Base-by-base conservation (phyloP, 2,797 vertebrate species). In the Enteromius unitaeniatus region DNA sequence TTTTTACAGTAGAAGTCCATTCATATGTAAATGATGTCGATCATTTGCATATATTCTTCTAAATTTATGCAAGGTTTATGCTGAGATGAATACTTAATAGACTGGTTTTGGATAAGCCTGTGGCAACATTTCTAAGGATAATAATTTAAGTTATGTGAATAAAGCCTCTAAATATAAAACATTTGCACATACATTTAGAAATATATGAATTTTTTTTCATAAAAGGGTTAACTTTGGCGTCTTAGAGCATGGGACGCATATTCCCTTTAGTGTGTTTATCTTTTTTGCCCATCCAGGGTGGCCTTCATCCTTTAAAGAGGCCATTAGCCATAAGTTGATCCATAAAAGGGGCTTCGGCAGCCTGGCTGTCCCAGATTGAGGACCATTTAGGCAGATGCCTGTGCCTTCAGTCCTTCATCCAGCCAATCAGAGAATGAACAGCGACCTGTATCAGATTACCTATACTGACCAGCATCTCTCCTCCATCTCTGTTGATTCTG, bases 221-320 rank as follows among this genome's bases (percentile, higher is more conserved):
- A 51, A 67, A 65, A 67, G 13, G 28, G 8, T 67, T 51, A 1
- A 45, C n/a, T 45, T 15, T 15, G 55, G 37, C 1, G 1, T 67
- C 19, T 78, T 67, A 34, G 19, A 49, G 42, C 45, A 37, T 51
- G 31, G 67, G 26, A n/a, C 28, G 17, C n/a, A 19, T 26, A 55
- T 37, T 51, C 45, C 42, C 62, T 40, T 51, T 37, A 37, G 31
- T 23, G 26, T 69, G 47, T 68, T 79, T 79, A 34, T 53, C 26
- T 26, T 67, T 23, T 69, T 68, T 53, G 64, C 15, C 15, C 11
- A 14, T 67, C 45, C 28, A 49, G 42, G 26, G 78, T 89, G 65
- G 69, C 89, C 42, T 87, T 87, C 77, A 86, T 87, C 70, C 76
- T 62, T 34, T 77, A 74, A 60, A 73, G 45, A 79, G 37, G n/a